Evolutionary conservation across 2,888 invertebrate genomes (phyloP).

Genomic region (Papilio demoleus): DNA sequence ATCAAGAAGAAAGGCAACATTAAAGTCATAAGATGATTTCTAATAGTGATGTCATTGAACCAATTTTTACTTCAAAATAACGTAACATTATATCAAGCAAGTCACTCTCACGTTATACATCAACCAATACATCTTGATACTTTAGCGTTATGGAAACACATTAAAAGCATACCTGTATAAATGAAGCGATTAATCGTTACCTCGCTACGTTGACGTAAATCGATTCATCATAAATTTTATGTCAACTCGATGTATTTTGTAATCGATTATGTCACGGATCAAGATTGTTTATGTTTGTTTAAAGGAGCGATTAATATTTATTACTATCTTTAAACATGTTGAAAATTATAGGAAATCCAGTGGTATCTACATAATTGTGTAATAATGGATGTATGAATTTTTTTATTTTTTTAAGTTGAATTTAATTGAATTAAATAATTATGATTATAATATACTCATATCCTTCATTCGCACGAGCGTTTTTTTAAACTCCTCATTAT

Average conservation of each 20-base stretch:
- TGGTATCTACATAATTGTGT: too few relatives aligned
- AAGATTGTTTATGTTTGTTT: neutral
- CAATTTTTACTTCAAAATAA: neutral
- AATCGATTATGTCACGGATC: neutral
- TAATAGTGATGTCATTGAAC: too few relatives aligned
- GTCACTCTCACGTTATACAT: neutral
- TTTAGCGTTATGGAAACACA: neutral
- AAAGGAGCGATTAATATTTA: neutral
- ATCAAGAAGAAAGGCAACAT: too few relatives aligned
- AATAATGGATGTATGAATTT: too few relatives aligned
- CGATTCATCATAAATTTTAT: constrained; percentile 18
- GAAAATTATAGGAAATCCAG: too few relatives aligned
- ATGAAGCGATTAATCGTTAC: constrained; percentile 19
- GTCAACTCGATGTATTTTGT: constrained; percentile 20
- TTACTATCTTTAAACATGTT: neutral
- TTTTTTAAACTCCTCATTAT: too few relatives aligned
- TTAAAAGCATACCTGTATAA: constrained; percentile 4
- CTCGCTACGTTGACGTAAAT: neutral
- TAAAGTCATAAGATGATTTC: too few relatives aligned
- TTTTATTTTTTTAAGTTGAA: too few relatives aligned
- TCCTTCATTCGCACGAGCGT: too few relatives aligned
- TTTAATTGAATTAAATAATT: too few relatives aligned
- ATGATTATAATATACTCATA: too few relatives aligned
- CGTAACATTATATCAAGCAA: neutral
- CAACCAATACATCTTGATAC: neutral